phyloP scores from a whole-genome alignment of 2,888 invertebrate species.

The Cheiracanthium punctorium region DNA sequence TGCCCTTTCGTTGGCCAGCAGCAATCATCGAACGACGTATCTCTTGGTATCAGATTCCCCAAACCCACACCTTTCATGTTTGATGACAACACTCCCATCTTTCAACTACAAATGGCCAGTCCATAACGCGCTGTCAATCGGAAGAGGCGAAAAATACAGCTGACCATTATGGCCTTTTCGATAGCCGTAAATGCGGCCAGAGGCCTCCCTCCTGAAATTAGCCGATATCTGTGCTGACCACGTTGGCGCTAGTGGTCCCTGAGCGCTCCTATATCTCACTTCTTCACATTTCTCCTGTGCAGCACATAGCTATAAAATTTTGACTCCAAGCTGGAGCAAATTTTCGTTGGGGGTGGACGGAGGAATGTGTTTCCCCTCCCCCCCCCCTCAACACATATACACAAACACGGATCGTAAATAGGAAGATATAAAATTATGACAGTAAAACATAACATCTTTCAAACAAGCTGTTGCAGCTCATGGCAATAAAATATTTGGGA shows the following conservation, averaged over 20 bases:
- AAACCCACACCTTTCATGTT: not conserved
- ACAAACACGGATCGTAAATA: slow-evolving; percentile 63
- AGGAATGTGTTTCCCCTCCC: not conserved
- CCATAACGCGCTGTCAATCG: slow-evolving; percentile 54
- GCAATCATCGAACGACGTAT: not conserved
- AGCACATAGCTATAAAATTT: slow-evolving; percentile 49
- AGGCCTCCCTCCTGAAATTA: slow-evolving; percentile 58
- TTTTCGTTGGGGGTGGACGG: slow-evolving; percentile 20
- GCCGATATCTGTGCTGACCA: slow-evolving; percentile 67
- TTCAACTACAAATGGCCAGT: slow-evolving; percentile 46
- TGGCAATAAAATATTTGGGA: not conserved
- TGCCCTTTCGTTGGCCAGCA: not conserved
- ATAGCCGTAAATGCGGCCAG: slow-evolving; percentile 62
- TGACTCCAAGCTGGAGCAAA: slow-evolving; percentile 11
- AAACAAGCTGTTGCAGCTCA: not conserved
- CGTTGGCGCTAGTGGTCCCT: slow-evolving; percentile 61
- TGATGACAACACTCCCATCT: not conserved
- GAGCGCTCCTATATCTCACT: slow-evolving; percentile 56
- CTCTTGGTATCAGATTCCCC: not conserved
- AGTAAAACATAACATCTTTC: slow-evolving; percentile 28
- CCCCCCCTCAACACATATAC: not conserved
- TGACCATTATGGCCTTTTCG: slow-evolving; percentile 65
- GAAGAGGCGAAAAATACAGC: slow-evolving; percentile 51
- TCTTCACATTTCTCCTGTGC: slow-evolving; percentile 15
- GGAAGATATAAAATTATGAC: slow-evolving; percentile 52